A percentile compares a stretch with the other conserved stretches of the same genome.
Evolutionary conservation across 2,797 vertebrate genomes (phyloP).

Genomic region (Pampus argenteus): DNA sequence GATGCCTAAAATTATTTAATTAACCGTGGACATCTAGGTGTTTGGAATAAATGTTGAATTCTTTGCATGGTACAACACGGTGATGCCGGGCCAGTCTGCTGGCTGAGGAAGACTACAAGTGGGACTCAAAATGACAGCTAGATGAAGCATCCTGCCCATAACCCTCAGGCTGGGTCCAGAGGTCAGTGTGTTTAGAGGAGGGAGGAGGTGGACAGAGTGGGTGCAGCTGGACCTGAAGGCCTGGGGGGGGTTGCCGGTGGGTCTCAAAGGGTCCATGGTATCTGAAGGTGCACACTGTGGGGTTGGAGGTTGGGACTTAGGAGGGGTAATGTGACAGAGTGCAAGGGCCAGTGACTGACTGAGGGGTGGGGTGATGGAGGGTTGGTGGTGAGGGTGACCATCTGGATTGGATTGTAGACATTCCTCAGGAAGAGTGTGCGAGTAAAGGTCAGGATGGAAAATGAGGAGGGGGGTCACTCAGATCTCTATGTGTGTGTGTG

Average conservation of each 20-base stretch:
- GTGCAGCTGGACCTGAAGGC: conserved; percentile 65
- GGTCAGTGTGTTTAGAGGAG: conserved; percentile 70
- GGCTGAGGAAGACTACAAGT: conserved; percentile 21
- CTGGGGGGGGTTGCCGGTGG: conserved; percentile 39
- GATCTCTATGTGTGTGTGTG: conserved; percentile 44
- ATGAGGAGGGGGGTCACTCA: conserved; percentile 59
- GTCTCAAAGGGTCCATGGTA: conserved; percentile 58
- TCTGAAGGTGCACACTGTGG: conserved; percentile 59
- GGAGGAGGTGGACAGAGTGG: conserved; percentile 50
- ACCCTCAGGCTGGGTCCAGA: conserved; percentile 69
- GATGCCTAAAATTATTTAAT: background rate
- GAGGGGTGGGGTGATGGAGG: conserved; percentile 48
- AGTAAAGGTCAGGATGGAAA: conserved; percentile 80
- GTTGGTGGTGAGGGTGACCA: conserved; percentile 75
- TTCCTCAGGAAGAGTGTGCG: conserved; percentile 82
- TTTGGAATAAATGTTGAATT: conserved; percentile 3
- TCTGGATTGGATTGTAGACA: conserved; percentile 87
- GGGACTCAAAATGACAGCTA: conserved; percentile 49
- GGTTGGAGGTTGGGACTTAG: conserved; percentile 18
- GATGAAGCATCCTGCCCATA: conserved; percentile 47
- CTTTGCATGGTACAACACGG: background rate
- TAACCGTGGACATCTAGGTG: background rate
- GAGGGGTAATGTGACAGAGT: conserved; percentile 43
- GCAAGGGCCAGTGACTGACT: conserved; percentile 52
- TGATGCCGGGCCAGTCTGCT: conserved; percentile 16